These are phyloP conservation scores for Lutraria lutraria DNA, from an alignment of 2,888 invertebrate genomes.

Conservation along the genomic window DNA sequence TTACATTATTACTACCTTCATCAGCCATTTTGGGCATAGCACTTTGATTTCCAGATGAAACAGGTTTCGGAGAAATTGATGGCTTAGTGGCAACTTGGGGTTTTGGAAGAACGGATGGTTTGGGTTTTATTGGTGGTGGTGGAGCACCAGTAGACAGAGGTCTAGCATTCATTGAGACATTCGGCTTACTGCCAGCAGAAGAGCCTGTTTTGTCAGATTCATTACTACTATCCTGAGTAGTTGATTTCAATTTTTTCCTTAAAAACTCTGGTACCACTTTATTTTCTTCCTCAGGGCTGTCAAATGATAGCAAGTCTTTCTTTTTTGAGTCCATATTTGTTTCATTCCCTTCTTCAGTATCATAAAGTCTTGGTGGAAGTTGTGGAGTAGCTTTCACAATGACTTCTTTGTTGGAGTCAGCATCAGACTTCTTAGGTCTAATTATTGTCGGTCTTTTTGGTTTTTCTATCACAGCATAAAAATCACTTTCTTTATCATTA, in stretches of 20 bases:
- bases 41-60: not conserved
- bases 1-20: not conserved
- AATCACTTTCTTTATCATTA: constrained; percentile 24
- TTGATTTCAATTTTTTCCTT: constrained; percentile 67
- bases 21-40: not conserved
- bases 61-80: constrained; percentile 39
- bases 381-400: constrained; percentile 9
- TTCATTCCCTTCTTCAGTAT: not conserved
- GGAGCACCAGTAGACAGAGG: constrained; percentile 32
- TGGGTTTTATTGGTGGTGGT: constrained; percentile 52
- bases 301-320: not conserved
- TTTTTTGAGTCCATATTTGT: not conserved
- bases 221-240: constrained; percentile 36
- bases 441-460: constrained; percentile 74
- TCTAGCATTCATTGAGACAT: constrained; percentile 30
- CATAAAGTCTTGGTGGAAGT: constrained; percentile 2
- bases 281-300: not conserved
- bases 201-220: not conserved
- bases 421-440: constrained; percentile 59
- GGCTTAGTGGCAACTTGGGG: constrained; percentile 66
- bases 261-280: constrained; percentile 60
- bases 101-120: constrained; percentile 72
- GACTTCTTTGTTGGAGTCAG: not conserved
- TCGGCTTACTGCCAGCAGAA: constrained; percentile 43
- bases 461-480: constrained; percentile 71